Evolutionary conservation across 2,888 invertebrate species (phyloP).

Genomic region (Hecatera dysodea): DNA sequence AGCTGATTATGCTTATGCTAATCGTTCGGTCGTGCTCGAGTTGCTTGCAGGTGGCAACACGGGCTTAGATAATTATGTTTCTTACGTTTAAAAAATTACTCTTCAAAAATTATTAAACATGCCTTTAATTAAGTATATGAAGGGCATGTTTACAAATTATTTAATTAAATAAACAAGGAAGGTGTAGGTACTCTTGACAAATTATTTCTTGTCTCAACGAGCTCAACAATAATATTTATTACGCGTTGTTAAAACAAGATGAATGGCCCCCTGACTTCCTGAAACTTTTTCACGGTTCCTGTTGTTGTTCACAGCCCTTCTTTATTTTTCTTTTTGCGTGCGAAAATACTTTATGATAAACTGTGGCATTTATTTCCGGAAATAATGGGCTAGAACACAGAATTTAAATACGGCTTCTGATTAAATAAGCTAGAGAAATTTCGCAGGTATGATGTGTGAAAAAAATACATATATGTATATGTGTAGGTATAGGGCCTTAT

Average conservation of each 20-base stretch:
- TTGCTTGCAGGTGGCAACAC: no score
- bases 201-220: slow-evolving; percentile 4
- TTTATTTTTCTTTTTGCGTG: slow-evolving; percentile 1
- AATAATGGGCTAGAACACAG: neutral
- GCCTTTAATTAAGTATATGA: no score
- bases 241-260: slow-evolving; percentile 43
- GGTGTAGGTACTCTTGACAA: slow-evolving; percentile 29
- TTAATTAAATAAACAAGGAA: slow-evolving; percentile 19
- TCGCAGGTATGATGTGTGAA: no score
- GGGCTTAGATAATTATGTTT: no score
- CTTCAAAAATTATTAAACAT: no score
- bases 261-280: slow-evolving; percentile 37
- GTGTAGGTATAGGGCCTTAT: no score
- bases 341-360: neutral
- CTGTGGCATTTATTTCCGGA: neutral
- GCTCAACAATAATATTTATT: slow-evolving; percentile 36
- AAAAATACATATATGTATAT: no score
- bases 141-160: neutral
- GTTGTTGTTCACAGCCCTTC: neutral
- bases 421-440: slow-evolving; percentile 4
- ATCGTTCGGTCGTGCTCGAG: no score
- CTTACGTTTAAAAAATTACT: no score
- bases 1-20: no score
- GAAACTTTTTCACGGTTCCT: slow-evolving; percentile 23
- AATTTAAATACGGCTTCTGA: neutral